Base-by-base conservation (phyloP, 2,888 invertebrate genomes). In the Apamea sordens region DNA sequence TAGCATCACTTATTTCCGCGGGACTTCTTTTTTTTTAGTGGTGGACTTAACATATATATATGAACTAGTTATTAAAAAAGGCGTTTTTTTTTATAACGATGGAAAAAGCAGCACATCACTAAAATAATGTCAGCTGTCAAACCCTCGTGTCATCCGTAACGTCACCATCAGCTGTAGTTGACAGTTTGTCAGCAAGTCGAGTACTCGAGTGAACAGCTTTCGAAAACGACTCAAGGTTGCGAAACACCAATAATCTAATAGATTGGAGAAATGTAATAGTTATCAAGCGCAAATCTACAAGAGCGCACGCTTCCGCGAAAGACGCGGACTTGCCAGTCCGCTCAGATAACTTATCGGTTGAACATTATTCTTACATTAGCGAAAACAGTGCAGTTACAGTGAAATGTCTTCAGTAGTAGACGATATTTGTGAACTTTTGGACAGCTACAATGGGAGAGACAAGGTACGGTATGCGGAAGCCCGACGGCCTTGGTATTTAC, bases 371-470 rank as follows among this genome's bases (percentile, higher is more conserved):
- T 59, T 70, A 53, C 11, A 63, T 44, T 24, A 59, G 59, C 61
- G 56, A 24, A 63, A 50, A 61, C 41, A 73, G 79, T 87, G 75
- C 73, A 86, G 65, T 70, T 84, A 59, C 61, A 74, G 50, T 78
- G 91, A 87, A 85, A 97, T 96, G 96, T 94, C 95, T 89, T 93
- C 95, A 41, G 76, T 95, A 80, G 88, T 94, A 74, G 97, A 97
- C 92, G 97, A 97, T 96, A 97, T 98, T 92, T 98, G 98, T 93
- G 97, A 98, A 91, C 97, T 98, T 91, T 96, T 99, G 88, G 98
- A 98, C 86, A 98, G 98, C 71, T 98, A 99, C 93, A 98, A 97
- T 92, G 99, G 99, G n/a, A 97, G 99, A 93, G 99, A 99, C 96
- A 98, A 98, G 97, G 98, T 98, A 96, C 94, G 91, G 87, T 92